Evolutionary conservation across 2,797 vertebrate genomes (phyloP), one percentile per base, ranked within the genome.

Genomic region (Pterois miles): DNA sequence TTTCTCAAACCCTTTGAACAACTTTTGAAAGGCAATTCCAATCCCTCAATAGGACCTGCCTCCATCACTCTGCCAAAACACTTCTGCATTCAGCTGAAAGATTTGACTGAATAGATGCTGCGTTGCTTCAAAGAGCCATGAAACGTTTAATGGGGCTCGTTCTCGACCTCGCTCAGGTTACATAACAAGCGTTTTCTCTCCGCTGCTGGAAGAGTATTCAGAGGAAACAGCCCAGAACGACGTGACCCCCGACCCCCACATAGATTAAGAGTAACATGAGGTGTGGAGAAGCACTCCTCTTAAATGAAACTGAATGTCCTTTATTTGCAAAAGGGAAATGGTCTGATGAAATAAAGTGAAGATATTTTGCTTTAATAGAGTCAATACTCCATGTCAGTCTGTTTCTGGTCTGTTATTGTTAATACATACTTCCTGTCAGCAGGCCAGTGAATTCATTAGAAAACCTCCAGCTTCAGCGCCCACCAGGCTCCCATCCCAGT

Each of bases 11-110:
- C 71, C 57, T 84, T 74, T 80, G 69, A 87, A 74, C 56, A 66
- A 56, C 68, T 75, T 86, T 63, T 82, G 74, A 81, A 83, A 81
- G 76, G 77, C 33, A 33, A 75, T 71, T 62, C 46, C 64, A 48
- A 31, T 78, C 56, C 50, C n/a, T 71, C 5, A 7, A 46, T 9
- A 1, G 18, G 4, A 79, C 46, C 36, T 56, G 54, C 78, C 65
- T 70, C 76, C 80, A 71, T 84, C 81, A 60, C 70, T 59, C 70
- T 0, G 14, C 59, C 40, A 14, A 66, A 63, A 78, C 64, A 59
- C 16, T 43, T 64, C 72, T 69, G 77, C 63, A 68, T 81, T 48
- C 65, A 71, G 54, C 72, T 46, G 31, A 84, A 38, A 83, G 52
- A 60, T 60, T 63, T 29, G n/a, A 57, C 25, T 75, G 72, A 82